Evolutionary conservation across 2,888 invertebrate genomes (phyloP).

Genomic region (Plebejus melissa): DNA sequence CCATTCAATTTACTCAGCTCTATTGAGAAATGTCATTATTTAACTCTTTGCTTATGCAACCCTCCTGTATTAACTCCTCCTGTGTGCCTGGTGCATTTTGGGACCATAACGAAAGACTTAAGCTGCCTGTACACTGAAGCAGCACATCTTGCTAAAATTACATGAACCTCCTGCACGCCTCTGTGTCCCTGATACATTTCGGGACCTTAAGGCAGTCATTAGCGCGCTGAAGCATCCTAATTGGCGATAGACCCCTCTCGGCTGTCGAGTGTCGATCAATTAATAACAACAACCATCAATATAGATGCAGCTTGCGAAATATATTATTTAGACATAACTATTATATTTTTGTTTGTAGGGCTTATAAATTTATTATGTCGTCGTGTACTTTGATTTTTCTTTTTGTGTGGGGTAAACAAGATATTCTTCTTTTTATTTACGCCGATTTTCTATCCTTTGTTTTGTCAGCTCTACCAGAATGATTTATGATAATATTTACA

Average conservation of each 20-base stretch:
- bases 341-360: background rate
- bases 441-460: background rate
- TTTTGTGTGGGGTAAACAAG: background rate
- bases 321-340: background rate
- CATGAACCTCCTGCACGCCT: background rate
- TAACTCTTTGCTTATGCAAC: background rate
- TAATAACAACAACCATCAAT: background rate
- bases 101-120: background rate
- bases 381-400: background rate
- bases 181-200: background rate
- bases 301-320: background rate
- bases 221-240: background rate
- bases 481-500: background rate
- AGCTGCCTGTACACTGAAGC: background rate
- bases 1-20: background rate
- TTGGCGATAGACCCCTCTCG: background rate
- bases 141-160: background rate
- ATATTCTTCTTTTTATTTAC: background rate
- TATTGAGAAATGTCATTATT: background rate
- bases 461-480: background rate
- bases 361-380: background rate
- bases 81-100: background rate
- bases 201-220: background rate
- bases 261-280: background rate
- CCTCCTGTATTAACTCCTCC: background rate